Evolutionary conservation across 2,113 vertebrate species (phyloP), one percentile per base, ranked within the genome.

Genomic region (Taxidea taxus): DNA sequence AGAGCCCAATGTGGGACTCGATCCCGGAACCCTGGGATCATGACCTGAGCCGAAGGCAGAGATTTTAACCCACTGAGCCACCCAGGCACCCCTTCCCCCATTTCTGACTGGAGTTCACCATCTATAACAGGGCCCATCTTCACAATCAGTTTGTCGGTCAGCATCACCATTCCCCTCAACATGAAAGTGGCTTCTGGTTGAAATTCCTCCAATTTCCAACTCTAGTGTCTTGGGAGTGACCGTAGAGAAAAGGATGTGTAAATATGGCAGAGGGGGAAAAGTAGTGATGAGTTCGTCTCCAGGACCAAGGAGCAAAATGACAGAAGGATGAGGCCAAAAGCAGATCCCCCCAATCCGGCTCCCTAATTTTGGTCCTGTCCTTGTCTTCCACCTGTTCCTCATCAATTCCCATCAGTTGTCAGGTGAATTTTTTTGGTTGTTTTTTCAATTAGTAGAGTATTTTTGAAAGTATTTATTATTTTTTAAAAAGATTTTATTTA

Each of bases 141-240:
- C 18, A 54, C 4, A 12, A 51, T 42, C 11, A 70, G 70, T 47
- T 62, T 18, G 8, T 92, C 27, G 86, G 39, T 98, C 98, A 54
- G 98, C 97, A 0, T 98, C 97, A 4, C 62, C 98, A 23, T 99
- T 98, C 64, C 99, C 99, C 75, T 99, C 97, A 88, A 98, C 98
- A 90, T 98, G 95, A 60, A 98, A 98, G 42, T 99, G 97, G 34
- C 98, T 98, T 68, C 98, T 99, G 93, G 99, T 99, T 75, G 98
- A 72, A 49, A 75, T 72, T 54, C 95, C 18, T 98, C 98, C 51
- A 97, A 98, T 64, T 98, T 75, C 86, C 44, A 95, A 78, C n/a
- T 90, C 64, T 8, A 20, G 20, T n/a, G 37, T 86, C 56, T 89
- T 92, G 70, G 44, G 37, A 93, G 77, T 15, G 60, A 70, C 42